Evolutionary conservation across 1,140 invertebrate genomes (phyloP), one percentile per base, ranked within the genome.

Genomic region (Drosophila asahinai): DNA sequence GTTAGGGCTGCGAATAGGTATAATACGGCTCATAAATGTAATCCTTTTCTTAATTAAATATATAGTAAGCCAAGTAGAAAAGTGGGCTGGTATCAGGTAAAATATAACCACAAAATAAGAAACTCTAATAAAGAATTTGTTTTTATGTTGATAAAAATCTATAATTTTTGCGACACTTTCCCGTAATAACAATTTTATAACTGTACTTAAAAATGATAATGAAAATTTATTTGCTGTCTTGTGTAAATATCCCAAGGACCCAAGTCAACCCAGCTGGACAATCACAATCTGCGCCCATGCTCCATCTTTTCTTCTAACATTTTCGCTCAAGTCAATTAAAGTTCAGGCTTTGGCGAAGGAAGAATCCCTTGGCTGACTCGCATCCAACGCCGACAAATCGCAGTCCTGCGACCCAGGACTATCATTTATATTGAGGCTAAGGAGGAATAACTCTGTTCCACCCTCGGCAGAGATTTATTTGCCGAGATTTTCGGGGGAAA

Each of bases 381-480:
- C 54, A 43, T 61, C 47, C 65, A 36, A 42, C 25, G 52, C 54
- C 57, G 58, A 86, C 66, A 83, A 86, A 86, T 82, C 83, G 79
- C 75, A 64, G 80, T 77, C 74, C 83, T 82, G 78, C 74, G 63
- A 70, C 52, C 67, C 76, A 57, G 43, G 71, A 81, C 79, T 57
- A 80, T 82, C 72, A 86, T 80, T 86, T 86, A 86, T 80, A 70
- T 64, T 55, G 43, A 65, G 76, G 66, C 58, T 63, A 62, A 76
- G 71, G 22, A 77, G 74, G 64, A 77, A 78, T 54, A 86, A 86
- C 74, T 89, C 79, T 51, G 62, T 59, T 52, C 45, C 82, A 79
- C 75, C 83, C 75, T 68, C 83, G 43, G 58, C 54, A 42, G 77
- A 89, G 86, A 89, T 89, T 89, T 89, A 89, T 89, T 81, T 90